Evolutionary conservation across 2,113 vertebrate species (phyloP), one percentile per base, ranked within the genome.

Genomic region (Cyprinodon variegatus): DNA sequence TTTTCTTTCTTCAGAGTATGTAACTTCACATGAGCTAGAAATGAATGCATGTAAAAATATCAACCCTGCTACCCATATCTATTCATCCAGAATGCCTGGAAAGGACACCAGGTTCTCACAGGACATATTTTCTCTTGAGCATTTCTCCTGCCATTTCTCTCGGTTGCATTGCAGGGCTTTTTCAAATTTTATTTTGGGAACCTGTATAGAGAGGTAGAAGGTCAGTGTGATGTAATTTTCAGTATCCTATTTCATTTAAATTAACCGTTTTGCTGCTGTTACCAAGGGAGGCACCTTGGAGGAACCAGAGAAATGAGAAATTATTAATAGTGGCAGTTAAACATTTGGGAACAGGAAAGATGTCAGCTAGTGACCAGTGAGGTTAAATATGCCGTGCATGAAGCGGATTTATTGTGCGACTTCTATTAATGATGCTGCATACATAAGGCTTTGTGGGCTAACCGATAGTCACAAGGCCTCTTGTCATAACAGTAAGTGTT

Each of bases 61-160:
- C 57, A 53, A 60, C 70, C 7, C 4, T 65, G 68, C 4, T 68
- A 91, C 91, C 86, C 91, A 89, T 39, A 93, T 78, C 48, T 91
- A 89, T 73, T 86, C 88, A 20, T 93, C 87, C 70, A 91, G 74
- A 75, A 89, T 72, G 48, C 86, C 86, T 15, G 89, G 87, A 69
- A 93, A 76, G 72, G 89, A 89, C 78, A 89, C n/a, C 67, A 90
- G 71, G 83, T 92, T 86, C 61, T 87, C 87, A 8, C 37, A 82
- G 60, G 86, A 86, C 72, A 90, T 78, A 15, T 84, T 65, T 8
- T 72, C 65, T 67, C 67, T 76, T n/a, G 13, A 72, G 39, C 1
- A 43, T 60, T 73, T 60, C 15, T 20, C 39, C 64, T 53, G 38
- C 50, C 61, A 11, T 57, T 63, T 77, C 38, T 76, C 59, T 70